These are phyloP conservation scores for Helicoverpa assulta DNA, from an alignment of 2,888 invertebrate species.

Conservation along the genomic window DNA sequence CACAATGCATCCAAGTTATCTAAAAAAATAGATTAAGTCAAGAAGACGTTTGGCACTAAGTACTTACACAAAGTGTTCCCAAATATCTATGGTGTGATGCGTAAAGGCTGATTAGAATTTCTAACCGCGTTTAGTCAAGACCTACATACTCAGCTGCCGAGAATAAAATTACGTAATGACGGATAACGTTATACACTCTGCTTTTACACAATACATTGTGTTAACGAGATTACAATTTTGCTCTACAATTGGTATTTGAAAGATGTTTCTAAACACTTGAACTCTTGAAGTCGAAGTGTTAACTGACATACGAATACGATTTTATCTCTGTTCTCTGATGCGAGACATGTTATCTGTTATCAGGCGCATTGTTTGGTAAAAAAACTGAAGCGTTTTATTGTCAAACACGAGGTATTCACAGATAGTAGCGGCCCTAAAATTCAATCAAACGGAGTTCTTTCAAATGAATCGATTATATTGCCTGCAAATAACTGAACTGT, in stretches of 20 bases:
- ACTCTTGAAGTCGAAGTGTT: constrained; percentile 28
- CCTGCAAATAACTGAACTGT: constrained; percentile 27
- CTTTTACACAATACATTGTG: constrained; percentile 57
- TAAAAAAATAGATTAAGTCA: no score
- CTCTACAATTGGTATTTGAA: constrained; percentile 27
- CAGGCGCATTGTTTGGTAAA: constrained; percentile 59
- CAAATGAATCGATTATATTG: constrained; percentile 35
- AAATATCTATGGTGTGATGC: constrained; percentile 54
- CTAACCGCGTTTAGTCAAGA: constrained; percentile 73
- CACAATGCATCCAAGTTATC: neutral
- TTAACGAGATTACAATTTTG: constrained; percentile 36
- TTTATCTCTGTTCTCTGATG: constrained; percentile 59
- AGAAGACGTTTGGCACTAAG: neutral
- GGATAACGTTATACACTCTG: constrained; percentile 60
- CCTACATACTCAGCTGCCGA: constrained; percentile 77
- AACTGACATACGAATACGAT: constrained; percentile 29
- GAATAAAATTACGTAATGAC: constrained; percentile 72
- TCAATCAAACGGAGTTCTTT: constrained; percentile 22
- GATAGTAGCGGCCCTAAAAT: constrained; percentile 32
- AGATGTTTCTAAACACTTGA: constrained; percentile 31
- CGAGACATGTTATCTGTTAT: constrained; percentile 66
- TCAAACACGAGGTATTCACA: constrained; percentile 42
- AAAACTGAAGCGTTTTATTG: constrained; percentile 43
- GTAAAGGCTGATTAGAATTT: constrained; percentile 72
- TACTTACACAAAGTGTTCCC: constrained; percentile 9